Conservation (phyloP, 2,888 invertebrate species). For the Torymus tubicola region DNA sequence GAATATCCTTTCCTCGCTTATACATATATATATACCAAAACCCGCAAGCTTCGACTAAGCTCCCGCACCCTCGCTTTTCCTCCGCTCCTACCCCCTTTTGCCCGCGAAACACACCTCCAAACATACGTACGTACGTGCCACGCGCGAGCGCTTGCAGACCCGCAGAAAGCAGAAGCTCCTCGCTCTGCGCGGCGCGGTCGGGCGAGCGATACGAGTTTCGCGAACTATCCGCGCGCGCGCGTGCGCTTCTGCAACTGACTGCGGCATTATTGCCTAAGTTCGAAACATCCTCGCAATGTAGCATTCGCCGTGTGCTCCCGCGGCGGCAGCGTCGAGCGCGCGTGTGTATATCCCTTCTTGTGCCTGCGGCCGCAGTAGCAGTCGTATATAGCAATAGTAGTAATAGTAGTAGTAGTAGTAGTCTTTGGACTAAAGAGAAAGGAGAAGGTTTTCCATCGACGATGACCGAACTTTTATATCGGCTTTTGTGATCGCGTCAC, state of each 20-base stretch:
- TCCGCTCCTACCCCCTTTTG: background rate
- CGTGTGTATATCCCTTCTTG: conserved; percentile 1
- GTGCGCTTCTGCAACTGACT: conserved; percentile 66
- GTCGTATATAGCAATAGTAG: too few relatives aligned
- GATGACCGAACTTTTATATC: conserved; percentile 62
- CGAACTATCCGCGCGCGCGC: conserved; percentile 62
- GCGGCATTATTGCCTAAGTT: conserved; percentile 72
- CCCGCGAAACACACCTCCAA: background rate
- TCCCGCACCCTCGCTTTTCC: too few relatives aligned
- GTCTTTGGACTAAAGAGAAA: too few relatives aligned
- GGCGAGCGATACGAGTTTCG: conserved; percentile 65
- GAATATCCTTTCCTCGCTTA: too few relatives aligned
- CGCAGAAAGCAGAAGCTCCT: background rate
- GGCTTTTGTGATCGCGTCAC: conserved; percentile 47
- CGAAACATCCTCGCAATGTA: conserved; percentile 64
- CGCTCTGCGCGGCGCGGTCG: background rate
- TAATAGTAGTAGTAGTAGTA: too few relatives aligned
- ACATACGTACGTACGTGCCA: background rate
- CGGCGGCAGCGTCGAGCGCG: background rate
- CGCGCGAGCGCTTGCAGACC: background rate
- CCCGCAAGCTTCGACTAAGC: too few relatives aligned
- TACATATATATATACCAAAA: too few relatives aligned
- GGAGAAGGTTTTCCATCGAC: conserved; percentile 57
- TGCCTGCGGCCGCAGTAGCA: background rate
- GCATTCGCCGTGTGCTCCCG: conserved; percentile 7